Percentiles rank a stretch among this genome's conserved stretches.
phyloP scores from a whole-genome alignment of 2,113 vertebrate genomes.

The Chionodraco myersi region DNA sequence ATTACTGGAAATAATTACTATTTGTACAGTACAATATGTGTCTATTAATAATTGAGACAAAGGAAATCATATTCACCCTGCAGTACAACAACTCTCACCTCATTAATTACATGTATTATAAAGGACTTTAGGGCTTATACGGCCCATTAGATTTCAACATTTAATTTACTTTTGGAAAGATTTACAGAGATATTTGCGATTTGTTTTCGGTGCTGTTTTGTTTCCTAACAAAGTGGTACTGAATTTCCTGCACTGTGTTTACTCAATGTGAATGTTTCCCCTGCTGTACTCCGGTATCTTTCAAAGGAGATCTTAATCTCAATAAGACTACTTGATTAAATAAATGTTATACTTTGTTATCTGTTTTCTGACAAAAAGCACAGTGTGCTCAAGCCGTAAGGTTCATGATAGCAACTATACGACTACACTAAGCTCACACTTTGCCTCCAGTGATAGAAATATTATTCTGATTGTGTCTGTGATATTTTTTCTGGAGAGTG shows the following conservation, averaged over 20 bases:
- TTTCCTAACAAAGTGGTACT: not conserved
- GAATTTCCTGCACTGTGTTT: not conserved
- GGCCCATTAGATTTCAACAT: not conserved
- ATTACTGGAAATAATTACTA: not conserved
- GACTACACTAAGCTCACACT: not conserved
- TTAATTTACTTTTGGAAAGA: not conserved
- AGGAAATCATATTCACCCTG: not conserved
- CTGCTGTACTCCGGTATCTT: not conserved
- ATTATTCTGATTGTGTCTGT: not conserved
- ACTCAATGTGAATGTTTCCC: not conserved
- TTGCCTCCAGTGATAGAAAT: not conserved
- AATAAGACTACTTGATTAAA: not conserved
- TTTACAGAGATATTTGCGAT: not conserved
- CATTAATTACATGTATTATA: not conserved
- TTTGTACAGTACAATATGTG: not conserved
- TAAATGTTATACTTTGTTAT: conserved; percentile 3
- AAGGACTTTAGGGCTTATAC: not conserved
- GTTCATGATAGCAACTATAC: not conserved
- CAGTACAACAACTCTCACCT: not conserved
- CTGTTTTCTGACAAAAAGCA: not conserved
- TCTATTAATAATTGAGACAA: not conserved
- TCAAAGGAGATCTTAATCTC: conserved; percentile 8
- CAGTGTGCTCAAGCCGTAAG: not conserved
- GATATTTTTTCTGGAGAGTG: not conserved
- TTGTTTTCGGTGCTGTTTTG: not conserved